Conservation (phyloP, 2,888 invertebrate species). For the Drosophila nr. fundita region DNA sequence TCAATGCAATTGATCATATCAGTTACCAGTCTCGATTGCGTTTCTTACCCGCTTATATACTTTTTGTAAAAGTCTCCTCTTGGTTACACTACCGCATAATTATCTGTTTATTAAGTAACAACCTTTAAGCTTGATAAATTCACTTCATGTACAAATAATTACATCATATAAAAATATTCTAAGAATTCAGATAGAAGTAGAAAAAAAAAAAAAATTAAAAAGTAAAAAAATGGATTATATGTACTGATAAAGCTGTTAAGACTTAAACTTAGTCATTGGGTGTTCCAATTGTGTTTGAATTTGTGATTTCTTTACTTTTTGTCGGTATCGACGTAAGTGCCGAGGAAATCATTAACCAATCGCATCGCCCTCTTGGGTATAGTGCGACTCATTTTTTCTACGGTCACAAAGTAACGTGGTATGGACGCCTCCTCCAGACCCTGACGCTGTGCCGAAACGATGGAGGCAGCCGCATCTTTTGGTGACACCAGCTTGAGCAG, state of each 20-base stretch:
- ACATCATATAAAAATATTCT: conserved; percentile 22
- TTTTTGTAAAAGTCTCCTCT: background rate
- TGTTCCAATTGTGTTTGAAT: conserved; percentile 7
- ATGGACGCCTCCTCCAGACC: conserved; percentile 88
- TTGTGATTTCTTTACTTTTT: conserved; percentile 40
- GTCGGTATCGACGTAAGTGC: conserved; percentile 88
- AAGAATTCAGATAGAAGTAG: background rate
- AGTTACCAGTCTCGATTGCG: background rate
- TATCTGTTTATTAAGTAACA: conserved; percentile 68
- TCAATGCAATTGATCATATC: background rate
- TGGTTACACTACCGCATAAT: conserved; percentile 1
- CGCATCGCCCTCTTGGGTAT: conserved; percentile 86
- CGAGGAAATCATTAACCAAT: conserved; percentile 88
- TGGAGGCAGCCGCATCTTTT: conserved; percentile 88
- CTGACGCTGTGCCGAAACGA: conserved; percentile 89
- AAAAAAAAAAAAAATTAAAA: conserved; percentile 16
- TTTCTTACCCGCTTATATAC: background rate
- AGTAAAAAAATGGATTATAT: conserved; percentile 10
- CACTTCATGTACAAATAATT: conserved; percentile 33
- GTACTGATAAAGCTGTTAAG: conserved; percentile 43
- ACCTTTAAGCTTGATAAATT: conserved; percentile 50
- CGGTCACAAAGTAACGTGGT: conserved; percentile 86
- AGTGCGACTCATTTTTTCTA: conserved; percentile 84
- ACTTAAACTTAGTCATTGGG: conserved; percentile 38
- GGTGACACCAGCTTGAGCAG: conserved; percentile 88